Conservation (phyloP, 1,140 invertebrate species). For the Nomia melanderi region DNA sequence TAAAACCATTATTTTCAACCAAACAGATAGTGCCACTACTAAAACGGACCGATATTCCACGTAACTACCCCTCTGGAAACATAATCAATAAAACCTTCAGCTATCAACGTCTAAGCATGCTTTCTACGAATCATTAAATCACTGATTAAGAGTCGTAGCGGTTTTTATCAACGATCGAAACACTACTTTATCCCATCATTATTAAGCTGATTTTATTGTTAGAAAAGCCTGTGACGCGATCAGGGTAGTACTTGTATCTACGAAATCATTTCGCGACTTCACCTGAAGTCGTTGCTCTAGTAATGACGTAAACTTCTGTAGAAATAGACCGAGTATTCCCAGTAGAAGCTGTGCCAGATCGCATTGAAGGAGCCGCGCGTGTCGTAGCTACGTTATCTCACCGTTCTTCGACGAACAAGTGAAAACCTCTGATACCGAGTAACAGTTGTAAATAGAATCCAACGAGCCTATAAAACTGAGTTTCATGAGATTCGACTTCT, state of each 20-base stretch:
- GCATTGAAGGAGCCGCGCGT: not conserved
- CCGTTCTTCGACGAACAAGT: not conserved
- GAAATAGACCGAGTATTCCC: not conserved
- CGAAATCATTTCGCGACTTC: not conserved
- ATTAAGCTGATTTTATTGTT: not conserved
- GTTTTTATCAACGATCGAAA: not conserved
- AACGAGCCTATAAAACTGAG: constrained; percentile 8
- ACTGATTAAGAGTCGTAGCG: not conserved
- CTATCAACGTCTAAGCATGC: too few relatives aligned
- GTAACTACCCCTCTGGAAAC: too few relatives aligned
- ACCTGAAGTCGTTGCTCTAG: not conserved
- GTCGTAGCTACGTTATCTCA: constrained; percentile 1
- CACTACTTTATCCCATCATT: not conserved
- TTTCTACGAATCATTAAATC: not conserved
- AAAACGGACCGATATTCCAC: too few relatives aligned
- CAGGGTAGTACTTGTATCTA: not conserved
- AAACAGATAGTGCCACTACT: too few relatives aligned
- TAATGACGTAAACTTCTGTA: constrained; percentile 4
- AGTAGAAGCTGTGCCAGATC: constrained; percentile 2
- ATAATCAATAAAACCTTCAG: too few relatives aligned
- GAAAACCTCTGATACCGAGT: not conserved
- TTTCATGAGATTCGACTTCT: not conserved
- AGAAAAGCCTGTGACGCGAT: not conserved
- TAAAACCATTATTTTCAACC: too few relatives aligned
- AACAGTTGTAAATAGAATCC: constrained; percentile 13